Conservation (phyloP, 2,888 invertebrate species). For the Leucania comma region DNA sequence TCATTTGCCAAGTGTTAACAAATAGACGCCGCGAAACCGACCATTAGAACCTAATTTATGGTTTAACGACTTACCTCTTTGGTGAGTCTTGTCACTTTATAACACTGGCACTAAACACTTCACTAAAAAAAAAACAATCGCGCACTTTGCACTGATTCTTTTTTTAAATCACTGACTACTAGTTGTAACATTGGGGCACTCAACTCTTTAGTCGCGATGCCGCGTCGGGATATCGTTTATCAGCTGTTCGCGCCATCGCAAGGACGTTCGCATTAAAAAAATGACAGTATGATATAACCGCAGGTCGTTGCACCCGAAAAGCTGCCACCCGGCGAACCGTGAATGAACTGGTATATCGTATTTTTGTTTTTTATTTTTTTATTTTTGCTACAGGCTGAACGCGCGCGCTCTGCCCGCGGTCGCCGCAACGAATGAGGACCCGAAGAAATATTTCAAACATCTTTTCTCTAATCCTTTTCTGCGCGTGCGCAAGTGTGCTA, state of each 20-base stretch:
- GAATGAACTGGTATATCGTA: constrained; percentile 82
- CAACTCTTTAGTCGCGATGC: constrained; percentile 54
- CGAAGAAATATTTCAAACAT: constrained; percentile 89
- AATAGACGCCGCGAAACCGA: constrained; percentile 34
- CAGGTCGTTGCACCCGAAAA: constrained; percentile 82
- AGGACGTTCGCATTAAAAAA: constrained; percentile 81
- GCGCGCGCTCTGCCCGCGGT: constrained; percentile 85
- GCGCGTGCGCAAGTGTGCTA: constrained; percentile 80
- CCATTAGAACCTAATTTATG: constrained; percentile 34
- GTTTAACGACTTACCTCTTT: constrained; percentile 63
- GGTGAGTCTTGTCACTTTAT: constrained; percentile 37
- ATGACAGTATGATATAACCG: constrained; percentile 77
- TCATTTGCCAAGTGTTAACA: constrained; percentile 53
- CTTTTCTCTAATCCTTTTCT: constrained; percentile 89
- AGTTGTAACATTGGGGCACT: constrained; percentile 54
- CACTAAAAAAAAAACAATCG: constrained; percentile 64
- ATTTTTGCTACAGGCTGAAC: constrained; percentile 65
- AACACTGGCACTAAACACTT: constrained; percentile 68
- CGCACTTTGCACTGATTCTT: constrained; percentile 65
- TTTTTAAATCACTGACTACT: constrained; percentile 49
- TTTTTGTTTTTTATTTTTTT: constrained; percentile 68
- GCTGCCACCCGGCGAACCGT: constrained; percentile 79
- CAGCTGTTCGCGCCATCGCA: constrained; percentile 84
- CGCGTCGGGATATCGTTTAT: constrained; percentile 65
- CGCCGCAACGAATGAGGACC: constrained; percentile 88